phyloP scores from a whole-genome alignment of 2,888 invertebrate genomes.

The Volucella zonaria region DNA sequence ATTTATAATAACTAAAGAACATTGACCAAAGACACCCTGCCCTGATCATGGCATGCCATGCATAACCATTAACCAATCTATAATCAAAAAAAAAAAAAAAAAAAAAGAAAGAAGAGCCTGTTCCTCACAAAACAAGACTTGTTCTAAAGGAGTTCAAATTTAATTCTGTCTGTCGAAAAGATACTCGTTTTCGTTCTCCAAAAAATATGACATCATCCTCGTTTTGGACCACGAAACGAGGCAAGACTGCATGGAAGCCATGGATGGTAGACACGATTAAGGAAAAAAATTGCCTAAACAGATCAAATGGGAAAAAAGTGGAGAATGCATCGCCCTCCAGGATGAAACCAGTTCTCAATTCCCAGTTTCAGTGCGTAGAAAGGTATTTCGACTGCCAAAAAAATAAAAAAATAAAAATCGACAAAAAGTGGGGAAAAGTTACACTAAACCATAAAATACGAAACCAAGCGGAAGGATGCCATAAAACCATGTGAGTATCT shows the following conservation, averaged over 20 bases:
- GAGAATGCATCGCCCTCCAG: slow-evolving; percentile 13
- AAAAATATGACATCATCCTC: slow-evolving; percentile 67
- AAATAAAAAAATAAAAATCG: slow-evolving; percentile 9
- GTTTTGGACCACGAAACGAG: slow-evolving; percentile 13
- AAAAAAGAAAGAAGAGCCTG: slow-evolving; percentile 7
- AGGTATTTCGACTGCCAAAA: not conserved
- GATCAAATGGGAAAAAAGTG: slow-evolving; percentile 24
- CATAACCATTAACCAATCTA: not conserved
- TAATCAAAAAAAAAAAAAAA: slow-evolving; percentile 22
- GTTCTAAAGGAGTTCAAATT: slow-evolving; percentile 39
- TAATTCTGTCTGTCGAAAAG: slow-evolving; percentile 34
- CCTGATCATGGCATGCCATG: not conserved
- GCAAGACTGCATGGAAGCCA: slow-evolving; percentile 24
- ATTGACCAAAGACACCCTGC: slow-evolving; percentile 13
- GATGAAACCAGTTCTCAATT: slow-evolving; percentile 25
- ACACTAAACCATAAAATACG: slow-evolving; percentile 21
- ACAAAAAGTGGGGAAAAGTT: slow-evolving; percentile 4
- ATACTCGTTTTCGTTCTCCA: slow-evolving; percentile 40
- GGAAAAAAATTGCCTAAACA: slow-evolving; percentile 3
- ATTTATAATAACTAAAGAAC: slow-evolving; percentile 29
- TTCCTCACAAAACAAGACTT: slow-evolving; percentile 27
- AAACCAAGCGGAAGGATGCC: slow-evolving; percentile 62
- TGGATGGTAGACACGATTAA: not conserved
- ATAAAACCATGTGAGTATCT: slow-evolving; percentile 47
- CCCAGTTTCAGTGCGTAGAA: slow-evolving; percentile 24